Conservation (phyloP, 1,140 invertebrate species). For the Calliopsis andreniformis region DNA sequence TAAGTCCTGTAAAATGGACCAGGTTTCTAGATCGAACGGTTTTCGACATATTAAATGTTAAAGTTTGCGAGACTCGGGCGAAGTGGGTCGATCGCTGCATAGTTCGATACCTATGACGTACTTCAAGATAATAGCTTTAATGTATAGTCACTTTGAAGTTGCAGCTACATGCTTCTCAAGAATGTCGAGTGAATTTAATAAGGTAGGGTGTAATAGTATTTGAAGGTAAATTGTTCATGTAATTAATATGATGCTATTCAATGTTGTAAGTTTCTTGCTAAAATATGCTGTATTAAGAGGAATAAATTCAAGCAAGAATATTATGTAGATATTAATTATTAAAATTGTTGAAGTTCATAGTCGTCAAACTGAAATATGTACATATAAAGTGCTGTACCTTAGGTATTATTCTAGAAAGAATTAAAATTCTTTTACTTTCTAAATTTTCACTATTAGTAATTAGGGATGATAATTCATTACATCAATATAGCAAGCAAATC, state of each 20-base stretch:
- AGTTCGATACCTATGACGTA: not conserved
- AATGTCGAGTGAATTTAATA: constrained; percentile 4
- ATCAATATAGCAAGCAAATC: not conserved
- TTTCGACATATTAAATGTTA: not conserved
- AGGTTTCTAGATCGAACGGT: not conserved
- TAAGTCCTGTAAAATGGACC: not conserved
- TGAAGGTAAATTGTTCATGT: not conserved
- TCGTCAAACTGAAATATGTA: no score
- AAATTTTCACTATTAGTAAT: no score
- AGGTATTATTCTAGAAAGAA: no score
- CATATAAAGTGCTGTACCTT: no score
- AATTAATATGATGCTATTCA: not conserved
- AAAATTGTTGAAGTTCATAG: no score
- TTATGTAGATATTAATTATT: no score
- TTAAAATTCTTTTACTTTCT: no score
- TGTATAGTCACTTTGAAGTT: not conserved
- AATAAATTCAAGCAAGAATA: no score
- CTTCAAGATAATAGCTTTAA: not conserved
- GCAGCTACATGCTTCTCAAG: not conserved
- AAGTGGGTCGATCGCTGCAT: not conserved
- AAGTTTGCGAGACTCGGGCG: not conserved
- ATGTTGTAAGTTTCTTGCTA: no score
- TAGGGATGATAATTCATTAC: not conserved
- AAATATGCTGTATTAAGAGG: no score
- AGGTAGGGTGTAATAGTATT: not conserved